These are phyloP conservation scores for Cettia cetti DNA, from an alignment of 2,113 vertebrate genomes.

Conservation along the genomic window DNA sequence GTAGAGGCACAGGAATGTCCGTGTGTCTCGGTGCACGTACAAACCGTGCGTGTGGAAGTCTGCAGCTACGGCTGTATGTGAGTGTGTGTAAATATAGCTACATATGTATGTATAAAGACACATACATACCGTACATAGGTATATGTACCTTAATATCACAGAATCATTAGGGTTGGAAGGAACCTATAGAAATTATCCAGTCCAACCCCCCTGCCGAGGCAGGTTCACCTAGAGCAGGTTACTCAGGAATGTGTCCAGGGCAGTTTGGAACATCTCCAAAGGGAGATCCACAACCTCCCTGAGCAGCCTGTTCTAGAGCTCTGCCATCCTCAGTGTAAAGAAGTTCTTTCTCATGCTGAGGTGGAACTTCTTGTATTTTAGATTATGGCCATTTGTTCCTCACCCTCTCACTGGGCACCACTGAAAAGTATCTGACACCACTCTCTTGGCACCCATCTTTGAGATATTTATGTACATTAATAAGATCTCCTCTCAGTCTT, in stretches of 20 bases:
- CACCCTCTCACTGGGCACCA: neutral
- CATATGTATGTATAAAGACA: neutral
- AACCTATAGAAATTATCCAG: neutral
- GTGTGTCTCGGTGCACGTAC: fast-evolving
- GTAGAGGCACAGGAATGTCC: fast-evolving
- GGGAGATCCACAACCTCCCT: neutral
- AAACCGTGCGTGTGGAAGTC: fast-evolving
- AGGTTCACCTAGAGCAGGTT: neutral
- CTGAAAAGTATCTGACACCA: neutral
- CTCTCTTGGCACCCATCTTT: neutral
- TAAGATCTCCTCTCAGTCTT: neutral
- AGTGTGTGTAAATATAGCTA: neutral
- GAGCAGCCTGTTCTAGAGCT: neutral
- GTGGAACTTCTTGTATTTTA: neutral
- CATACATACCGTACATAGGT: fast-evolving
- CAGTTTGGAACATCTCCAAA: neutral
- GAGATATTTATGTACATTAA: neutral
- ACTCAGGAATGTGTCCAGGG: neutral
- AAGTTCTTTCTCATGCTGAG: neutral
- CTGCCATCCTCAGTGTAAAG: neutral
- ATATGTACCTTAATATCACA: neutral
- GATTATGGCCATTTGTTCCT: neutral
- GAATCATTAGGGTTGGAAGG: neutral
- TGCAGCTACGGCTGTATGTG: neutral
- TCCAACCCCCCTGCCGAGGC: neutral